Evolutionary conservation across 2,113 vertebrate genomes (phyloP).

Genomic region (Vidua macroura): DNA sequence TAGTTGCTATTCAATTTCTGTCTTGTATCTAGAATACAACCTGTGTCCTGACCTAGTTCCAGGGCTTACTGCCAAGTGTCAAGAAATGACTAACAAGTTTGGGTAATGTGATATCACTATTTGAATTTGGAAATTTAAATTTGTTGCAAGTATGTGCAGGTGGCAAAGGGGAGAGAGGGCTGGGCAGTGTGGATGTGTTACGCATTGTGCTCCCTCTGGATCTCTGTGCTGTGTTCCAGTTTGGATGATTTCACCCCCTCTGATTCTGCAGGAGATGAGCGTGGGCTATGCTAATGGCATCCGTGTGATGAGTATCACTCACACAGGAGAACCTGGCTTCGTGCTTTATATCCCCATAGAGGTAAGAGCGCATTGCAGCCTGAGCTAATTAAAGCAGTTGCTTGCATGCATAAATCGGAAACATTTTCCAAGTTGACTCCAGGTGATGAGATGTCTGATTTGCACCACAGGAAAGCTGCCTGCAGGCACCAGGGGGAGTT

Average conservation of each 20-base stretch:
- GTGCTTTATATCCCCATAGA: constrained; percentile 98
- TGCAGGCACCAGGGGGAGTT: neutral
- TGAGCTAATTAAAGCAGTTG: neutral
- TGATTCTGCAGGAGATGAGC: constrained; percentile 91
- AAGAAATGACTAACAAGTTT: neutral
- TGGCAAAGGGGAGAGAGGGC: neutral
- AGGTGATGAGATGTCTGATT: neutral
- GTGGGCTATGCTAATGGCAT: constrained; percentile 98
- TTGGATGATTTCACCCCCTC: neutral
- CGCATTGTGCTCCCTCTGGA: neutral
- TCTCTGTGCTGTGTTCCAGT: neutral
- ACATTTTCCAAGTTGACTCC: neutral
- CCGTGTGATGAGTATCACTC: constrained; percentile 99
- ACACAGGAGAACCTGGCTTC: constrained; percentile 97
- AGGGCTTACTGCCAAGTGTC: neutral
- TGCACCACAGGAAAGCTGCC: neutral
- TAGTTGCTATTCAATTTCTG: neutral
- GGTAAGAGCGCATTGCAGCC: constrained; percentile 69
- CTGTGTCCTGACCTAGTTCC: neutral
- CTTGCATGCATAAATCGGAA: neutral
- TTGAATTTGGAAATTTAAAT: neutral
- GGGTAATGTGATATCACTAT: neutral
- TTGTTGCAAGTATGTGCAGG: accelerated
- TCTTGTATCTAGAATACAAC: neutral
- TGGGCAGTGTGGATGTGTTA: neutral